Evolutionary conservation across 2,888 invertebrate genomes (phyloP).

Genomic region (Drosophila sordidula): DNA sequence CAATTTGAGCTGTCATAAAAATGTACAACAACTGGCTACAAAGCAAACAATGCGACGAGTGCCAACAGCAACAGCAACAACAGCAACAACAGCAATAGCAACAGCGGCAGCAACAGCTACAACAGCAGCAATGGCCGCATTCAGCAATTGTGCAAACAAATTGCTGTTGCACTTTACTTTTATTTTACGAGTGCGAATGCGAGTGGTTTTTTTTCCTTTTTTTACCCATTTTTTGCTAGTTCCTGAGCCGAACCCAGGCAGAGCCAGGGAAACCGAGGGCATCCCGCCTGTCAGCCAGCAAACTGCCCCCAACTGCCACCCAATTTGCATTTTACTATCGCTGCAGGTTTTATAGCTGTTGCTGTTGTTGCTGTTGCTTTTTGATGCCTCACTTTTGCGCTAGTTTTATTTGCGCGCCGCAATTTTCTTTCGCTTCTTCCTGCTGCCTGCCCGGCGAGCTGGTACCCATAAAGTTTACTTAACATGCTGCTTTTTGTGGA

Average conservation of each 20-base stretch:
- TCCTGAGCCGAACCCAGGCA: conserved; percentile 43
- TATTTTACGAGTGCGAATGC: conserved; percentile 79
- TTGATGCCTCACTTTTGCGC: conserved; percentile 74
- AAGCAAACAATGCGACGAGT: conserved; percentile 78
- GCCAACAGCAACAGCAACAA: conserved; percentile 67
- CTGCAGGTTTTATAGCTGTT: conserved; percentile 79
- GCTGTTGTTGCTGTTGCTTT: conserved; percentile 59
- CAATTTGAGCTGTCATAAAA: conserved; percentile 80
- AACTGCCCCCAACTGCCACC: conserved; percentile 45
- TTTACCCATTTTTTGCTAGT: conserved; percentile 14
- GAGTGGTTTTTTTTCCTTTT: conserved; percentile 41
- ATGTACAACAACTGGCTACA: conserved; percentile 79
- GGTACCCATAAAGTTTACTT: conserved; percentile 78
- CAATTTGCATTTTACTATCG: conserved; percentile 81
- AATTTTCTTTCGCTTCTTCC: conserved; percentile 63
- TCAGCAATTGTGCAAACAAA: conserved; percentile 80
- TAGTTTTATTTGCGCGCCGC: conserved; percentile 76
- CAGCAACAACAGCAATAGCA: conserved; percentile 34
- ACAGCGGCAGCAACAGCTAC: conserved; percentile 41
- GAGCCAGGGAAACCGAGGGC: conserved; percentile 45
- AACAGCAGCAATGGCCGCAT: conserved; percentile 68
- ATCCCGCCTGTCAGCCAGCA: conserved; percentile 58
- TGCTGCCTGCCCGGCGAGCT: conserved; percentile 21
- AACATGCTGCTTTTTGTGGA: conserved; percentile 68
- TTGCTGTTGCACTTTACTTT: conserved; percentile 81